phyloP scores from a whole-genome alignment of 2,113 vertebrate genomes.

The Orcinus orca region DNA sequence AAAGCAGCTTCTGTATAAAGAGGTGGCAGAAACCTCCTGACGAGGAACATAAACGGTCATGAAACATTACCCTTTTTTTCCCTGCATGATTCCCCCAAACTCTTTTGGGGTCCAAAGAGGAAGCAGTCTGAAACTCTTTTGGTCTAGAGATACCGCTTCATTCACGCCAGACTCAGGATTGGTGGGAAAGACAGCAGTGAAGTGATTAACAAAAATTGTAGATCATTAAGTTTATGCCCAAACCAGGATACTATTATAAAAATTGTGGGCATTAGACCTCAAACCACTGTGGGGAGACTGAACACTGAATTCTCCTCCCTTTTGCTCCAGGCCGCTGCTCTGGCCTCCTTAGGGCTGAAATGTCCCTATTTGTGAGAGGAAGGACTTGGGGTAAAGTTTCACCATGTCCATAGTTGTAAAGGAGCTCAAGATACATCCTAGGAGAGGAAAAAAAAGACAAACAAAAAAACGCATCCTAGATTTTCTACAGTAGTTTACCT shows the following conservation, averaged over 20 bases:
- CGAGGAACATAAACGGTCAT: background rate
- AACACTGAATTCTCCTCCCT: background rate
- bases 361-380: background rate
- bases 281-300: accelerated
- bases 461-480: background rate
- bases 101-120: background rate
- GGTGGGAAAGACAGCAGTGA: background rate
- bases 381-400: background rate
- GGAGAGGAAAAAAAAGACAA: background rate
- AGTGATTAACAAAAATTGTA: background rate
- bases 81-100: background rate
- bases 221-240: background rate
- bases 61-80: background rate
- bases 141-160: background rate
- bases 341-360: background rate
- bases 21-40: background rate
- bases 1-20: background rate
- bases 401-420: background rate
- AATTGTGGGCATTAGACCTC: background rate
- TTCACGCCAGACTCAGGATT: background rate
- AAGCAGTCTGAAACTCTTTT: background rate
- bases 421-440: background rate
- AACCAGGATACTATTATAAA: background rate
- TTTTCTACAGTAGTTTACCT: background rate
- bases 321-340: background rate